Evolutionary conservation across 2,888 invertebrate species (phyloP).

Genomic region (Vanessa cardui): DNA sequence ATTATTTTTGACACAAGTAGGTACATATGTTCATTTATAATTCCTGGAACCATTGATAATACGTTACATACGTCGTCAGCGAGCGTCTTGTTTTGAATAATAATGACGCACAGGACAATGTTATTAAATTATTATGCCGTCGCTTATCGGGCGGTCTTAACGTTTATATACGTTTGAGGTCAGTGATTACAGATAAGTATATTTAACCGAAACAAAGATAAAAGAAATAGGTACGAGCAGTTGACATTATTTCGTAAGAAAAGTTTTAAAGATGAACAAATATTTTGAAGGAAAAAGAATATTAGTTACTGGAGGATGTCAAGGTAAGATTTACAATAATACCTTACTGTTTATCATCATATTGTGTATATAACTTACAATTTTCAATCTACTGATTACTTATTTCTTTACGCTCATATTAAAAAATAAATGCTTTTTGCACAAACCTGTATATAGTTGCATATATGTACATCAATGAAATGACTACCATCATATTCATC

Average conservation of each 20-base stretch:
- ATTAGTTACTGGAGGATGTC: slow-evolving; percentile 93
- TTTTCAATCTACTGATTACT: too few relatives aligned
- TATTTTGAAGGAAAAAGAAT: slow-evolving; percentile 88
- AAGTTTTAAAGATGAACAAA: slow-evolving; percentile 59
- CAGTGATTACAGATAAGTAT: slow-evolving; percentile 27
- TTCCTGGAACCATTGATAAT: background rate
- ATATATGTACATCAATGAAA: too few relatives aligned
- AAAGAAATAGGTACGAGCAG: background rate
- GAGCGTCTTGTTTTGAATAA: slow-evolving; percentile 4
- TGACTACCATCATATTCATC: background rate
- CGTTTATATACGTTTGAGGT: slow-evolving; percentile 9
- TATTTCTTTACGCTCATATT: too few relatives aligned
- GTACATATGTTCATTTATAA: too few relatives aligned
- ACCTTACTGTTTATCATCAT: too few relatives aligned
- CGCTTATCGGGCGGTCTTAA: background rate
- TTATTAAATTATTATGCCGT: background rate
- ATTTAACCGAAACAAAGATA: slow-evolving; percentile 17
- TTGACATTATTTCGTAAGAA: slow-evolving; percentile 2
- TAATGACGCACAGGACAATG: background rate
- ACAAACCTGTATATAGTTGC: too few relatives aligned
- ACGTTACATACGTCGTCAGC: background rate
- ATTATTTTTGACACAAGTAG: too few relatives aligned
- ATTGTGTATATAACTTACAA: too few relatives aligned
- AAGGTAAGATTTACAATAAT: slow-evolving; percentile 81
- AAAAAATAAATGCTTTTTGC: too few relatives aligned